Conservation (phyloP, 2,113 vertebrate genomes). For the Struthio camelus region DNA sequence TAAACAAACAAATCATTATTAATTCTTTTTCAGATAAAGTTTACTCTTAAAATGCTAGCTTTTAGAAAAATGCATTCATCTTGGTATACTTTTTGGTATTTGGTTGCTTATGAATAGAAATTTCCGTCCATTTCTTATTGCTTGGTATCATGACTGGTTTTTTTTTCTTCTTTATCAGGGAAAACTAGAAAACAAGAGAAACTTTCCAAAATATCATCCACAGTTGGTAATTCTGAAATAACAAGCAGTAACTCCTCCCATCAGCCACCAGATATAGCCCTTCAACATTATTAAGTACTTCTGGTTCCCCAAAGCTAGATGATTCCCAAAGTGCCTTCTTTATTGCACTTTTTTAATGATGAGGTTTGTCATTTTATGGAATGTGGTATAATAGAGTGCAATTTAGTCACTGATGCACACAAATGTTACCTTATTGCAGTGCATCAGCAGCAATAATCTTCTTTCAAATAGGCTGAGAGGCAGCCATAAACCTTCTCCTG, state of each 20-base stretch:
- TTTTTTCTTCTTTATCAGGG: background rate
- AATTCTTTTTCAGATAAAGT: background rate
- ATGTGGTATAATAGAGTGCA: constrained; percentile 58
- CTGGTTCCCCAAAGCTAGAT: constrained; percentile 13
- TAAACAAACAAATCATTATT: background rate
- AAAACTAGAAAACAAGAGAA: background rate
- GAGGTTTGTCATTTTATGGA: constrained; percentile 64
- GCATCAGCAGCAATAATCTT: constrained; percentile 62
- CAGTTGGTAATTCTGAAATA: background rate
- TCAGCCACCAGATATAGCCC: background rate
- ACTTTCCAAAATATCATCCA: background rate
- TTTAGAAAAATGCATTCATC: background rate
- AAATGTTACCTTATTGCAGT: constrained; percentile 61
- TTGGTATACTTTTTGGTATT: background rate
- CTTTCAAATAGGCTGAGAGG: constrained; percentile 47
- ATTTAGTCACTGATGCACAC: constrained; percentile 67
- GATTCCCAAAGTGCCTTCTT: constrained; percentile 39
- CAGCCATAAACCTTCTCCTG: constrained; percentile 59
- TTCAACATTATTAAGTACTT: constrained; percentile 33
- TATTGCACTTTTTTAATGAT: constrained; percentile 61
- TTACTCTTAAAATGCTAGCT: background rate
- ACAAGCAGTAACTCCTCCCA: constrained; percentile 21
- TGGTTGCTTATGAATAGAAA: background rate
- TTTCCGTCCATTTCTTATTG: background rate
- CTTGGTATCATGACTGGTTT: background rate